A percentile compares a stretch with the other conserved stretches of the same genome.
phyloP scores from a whole-genome alignment of 2,113 vertebrate genomes.

The Sigmodon hispidus region DNA sequence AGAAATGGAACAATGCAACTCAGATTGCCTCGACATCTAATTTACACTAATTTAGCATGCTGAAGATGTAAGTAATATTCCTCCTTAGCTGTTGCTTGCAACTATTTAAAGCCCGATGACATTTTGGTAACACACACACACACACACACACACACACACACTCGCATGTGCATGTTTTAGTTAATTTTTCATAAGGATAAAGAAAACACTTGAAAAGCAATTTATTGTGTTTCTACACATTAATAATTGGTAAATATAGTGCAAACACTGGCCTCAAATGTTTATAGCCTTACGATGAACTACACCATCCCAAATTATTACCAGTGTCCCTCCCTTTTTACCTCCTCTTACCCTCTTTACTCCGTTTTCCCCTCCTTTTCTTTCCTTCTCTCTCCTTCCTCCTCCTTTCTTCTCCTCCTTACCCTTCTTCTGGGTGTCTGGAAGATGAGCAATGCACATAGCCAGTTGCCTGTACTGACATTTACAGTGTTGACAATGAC shows the following conservation, averaged over 20 bases:
- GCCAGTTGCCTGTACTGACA: slow-evolving; percentile 41
- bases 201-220: slow-evolving; percentile 32
- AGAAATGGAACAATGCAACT: neutral
- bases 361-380: too few relatives aligned
- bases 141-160: neutral
- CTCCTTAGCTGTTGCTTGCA: neutral
- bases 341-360: too few relatives aligned
- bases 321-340: too few relatives aligned
- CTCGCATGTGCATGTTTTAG: neutral
- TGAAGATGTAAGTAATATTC: neutral
- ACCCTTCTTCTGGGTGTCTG: too few relatives aligned
- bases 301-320: neutral
- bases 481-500: neutral
- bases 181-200: slow-evolving; percentile 34
- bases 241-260: slow-evolving; percentile 13
- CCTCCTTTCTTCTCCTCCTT: too few relatives aligned
- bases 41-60: neutral
- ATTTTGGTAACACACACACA: slow-evolving; percentile 43
- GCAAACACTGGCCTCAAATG: slow-evolving; percentile 19
- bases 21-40: neutral
- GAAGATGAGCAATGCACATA: slow-evolving; percentile 44
- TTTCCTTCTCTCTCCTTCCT: too few relatives aligned
- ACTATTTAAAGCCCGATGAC: neutral
- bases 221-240: neutral
- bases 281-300: neutral